Base-by-base conservation (phyloP, 2,113 vertebrate species). In the Pangasianodon gigas region DNA sequence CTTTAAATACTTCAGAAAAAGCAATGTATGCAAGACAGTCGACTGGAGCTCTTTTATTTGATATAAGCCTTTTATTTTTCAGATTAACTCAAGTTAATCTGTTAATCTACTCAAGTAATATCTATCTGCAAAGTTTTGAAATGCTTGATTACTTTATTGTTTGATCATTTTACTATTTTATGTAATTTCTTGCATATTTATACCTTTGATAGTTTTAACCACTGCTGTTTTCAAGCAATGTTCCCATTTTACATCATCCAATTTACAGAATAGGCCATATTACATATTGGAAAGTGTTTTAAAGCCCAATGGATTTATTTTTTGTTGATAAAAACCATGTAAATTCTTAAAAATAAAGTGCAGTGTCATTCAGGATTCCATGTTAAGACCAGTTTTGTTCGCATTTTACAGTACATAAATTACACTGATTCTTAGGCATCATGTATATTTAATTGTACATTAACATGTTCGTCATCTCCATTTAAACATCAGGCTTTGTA, bases 1-100 rank as follows among this genome's bases (percentile, higher is more conserved):
- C 80, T 58, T 89, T 84, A 89, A 74, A 84, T 58, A n/a, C 48
- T 71, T 74, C 46, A 56, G 48, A 58, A 89, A 44, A 84, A 44
- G 46, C 84, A 74, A n/a, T n/a, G 51, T 9, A 18, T 29, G 32
- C 5, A 77, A 14, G 9, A 52, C 37, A 26, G 4, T 29, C 0
- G 1, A 62, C 8, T 88, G 56, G 11, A 51, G 44, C 56, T n/a
- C 24, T 46, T 87, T 80, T 56, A 29, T 41, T 56, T 87, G 52
- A 77, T 29, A 41, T 77, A 60, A 24, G 32, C 9, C 71, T 37
- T 75, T 44, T 46, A 1, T 62, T 62, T 56, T 29, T n/a, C 54
- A 24, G 10, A 19, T 37, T 71, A 32, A 18, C 60, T 46, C 52
- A 48, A n/a, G 10, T 65, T 60, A 75, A 37, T 37, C 37, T 37